These are phyloP conservation scores for Trichomalopsis sarcophagae DNA, from an alignment of 1,140 invertebrate species.

Conservation along the genomic window DNA sequence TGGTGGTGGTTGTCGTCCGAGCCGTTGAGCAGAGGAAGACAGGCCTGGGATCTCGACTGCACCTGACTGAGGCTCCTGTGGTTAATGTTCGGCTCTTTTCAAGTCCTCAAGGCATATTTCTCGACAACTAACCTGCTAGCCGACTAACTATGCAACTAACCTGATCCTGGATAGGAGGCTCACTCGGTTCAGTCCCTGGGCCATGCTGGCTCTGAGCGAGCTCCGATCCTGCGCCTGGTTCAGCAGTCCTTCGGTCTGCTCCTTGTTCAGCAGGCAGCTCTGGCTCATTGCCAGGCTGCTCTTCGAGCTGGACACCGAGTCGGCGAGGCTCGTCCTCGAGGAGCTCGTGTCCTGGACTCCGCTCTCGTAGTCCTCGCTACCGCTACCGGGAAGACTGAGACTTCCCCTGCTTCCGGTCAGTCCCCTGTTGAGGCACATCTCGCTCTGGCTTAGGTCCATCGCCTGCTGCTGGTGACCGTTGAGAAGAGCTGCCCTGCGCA, in stretches of 20 bases:
- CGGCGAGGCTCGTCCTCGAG: slow-evolving; percentile 53
- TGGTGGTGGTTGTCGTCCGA: slow-evolving; percentile 17
- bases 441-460: slow-evolving; percentile 72
- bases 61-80: slow-evolving; percentile 42
- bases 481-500: slow-evolving; percentile 72
- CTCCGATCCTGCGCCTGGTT: slow-evolving; percentile 57
- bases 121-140: too few species aligned
- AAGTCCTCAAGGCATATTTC: too few species aligned
- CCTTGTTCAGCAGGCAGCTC: slow-evolving; percentile 70
- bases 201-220: slow-evolving; percentile 44
- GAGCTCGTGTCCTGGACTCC: slow-evolving; percentile 36
- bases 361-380: slow-evolving; percentile 70
- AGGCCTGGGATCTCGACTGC: slow-evolving; percentile 66
- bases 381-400: slow-evolving; percentile 59
- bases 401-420: slow-evolving; percentile 65
- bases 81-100: background rate
- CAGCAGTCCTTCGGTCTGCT: slow-evolving; percentile 71
- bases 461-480: slow-evolving; percentile 62
- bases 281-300: slow-evolving; percentile 68
- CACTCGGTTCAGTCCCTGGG: slow-evolving; percentile 38
- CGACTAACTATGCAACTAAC: background rate
- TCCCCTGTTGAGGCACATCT: slow-evolving; percentile 71
- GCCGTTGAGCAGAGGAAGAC: slow-evolving; percentile 49
- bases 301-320: slow-evolving; percentile 67
- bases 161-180: slow-evolving; percentile 37